Evolutionary conservation across 2,888 invertebrate species (phyloP).

Genomic region (Hyppa rectilinea): DNA sequence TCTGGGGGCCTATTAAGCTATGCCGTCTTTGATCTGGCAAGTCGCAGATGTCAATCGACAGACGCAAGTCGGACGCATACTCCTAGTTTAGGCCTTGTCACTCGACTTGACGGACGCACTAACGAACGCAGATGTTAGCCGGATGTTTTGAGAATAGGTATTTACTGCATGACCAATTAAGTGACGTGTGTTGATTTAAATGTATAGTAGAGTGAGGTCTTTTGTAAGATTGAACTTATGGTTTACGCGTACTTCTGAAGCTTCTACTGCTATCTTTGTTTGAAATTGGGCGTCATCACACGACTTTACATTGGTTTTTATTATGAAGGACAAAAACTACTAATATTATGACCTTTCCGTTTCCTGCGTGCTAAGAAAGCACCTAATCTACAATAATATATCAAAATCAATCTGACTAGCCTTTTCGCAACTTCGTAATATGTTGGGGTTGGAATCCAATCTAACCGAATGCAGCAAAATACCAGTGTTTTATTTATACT

Average conservation of each 20-base stretch:
- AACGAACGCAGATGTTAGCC: slow-evolving; percentile 79
- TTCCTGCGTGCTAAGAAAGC: slow-evolving; percentile 9
- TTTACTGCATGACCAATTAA: slow-evolving; percentile 52
- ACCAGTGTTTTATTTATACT: no score
- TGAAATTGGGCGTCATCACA: neutral
- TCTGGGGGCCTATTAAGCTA: slow-evolving; percentile 78
- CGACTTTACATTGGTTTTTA: neutral
- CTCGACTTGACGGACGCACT: slow-evolving; percentile 72
- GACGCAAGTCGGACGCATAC: slow-evolving; percentile 68
- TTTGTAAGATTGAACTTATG: neutral
- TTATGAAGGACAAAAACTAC: neutral
- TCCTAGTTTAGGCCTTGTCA: slow-evolving; percentile 76
- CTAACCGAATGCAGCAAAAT: no score
- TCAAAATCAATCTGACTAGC: no score
- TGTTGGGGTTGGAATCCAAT: no score
- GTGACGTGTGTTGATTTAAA: slow-evolving; percentile 8
- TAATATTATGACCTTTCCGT: neutral
- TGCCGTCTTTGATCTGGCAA: slow-evolving; percentile 78
- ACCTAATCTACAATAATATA: neutral
- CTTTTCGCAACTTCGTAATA: no score
- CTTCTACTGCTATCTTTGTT: neutral
- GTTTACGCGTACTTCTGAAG: neutral
- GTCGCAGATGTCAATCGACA: slow-evolving; percentile 71
- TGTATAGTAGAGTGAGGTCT: neutral
- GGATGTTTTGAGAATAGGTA: slow-evolving; percentile 74